Percentiles rank a stretch among this genome's conserved stretches.
Evolutionary conservation across 1,140 invertebrate species (phyloP).

Genomic region (Drosophila biarmipes): DNA sequence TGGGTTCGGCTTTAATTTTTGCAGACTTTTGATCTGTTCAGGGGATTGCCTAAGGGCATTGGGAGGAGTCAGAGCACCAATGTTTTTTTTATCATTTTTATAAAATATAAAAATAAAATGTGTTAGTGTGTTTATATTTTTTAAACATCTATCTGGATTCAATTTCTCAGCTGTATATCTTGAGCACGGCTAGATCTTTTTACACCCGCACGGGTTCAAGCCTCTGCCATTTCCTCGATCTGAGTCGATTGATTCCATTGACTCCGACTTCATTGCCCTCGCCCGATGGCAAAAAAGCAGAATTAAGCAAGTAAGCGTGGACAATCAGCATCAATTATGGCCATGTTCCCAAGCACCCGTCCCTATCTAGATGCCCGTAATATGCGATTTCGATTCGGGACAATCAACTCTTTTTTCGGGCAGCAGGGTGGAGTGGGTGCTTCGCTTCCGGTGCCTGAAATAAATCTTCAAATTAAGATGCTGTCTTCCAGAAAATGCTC

Average conservation of each 20-base stretch:
- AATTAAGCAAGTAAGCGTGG: conserved; percentile 47
- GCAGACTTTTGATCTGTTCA: conserved; percentile 5
- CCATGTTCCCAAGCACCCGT: conserved; percentile 36
- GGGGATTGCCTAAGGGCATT: background rate
- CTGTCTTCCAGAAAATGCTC: conserved; percentile 70
- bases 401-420: conserved; percentile 58
- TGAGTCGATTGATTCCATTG: conserved; percentile 24
- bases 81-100: background rate
- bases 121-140: no score
- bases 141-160: no score
- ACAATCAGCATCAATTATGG: conserved; percentile 76
- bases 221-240: conserved; percentile 13
- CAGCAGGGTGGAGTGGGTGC: conserved; percentile 3
- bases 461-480: conserved; percentile 80
- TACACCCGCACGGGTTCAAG: background rate
- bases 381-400: conserved; percentile 51
- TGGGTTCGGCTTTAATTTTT: conserved; percentile 2
- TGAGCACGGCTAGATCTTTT: no score
- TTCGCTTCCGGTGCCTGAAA: conserved; percentile 76
- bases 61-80: background rate
- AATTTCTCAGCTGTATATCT: no score
- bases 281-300: conserved; percentile 4
- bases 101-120: no score
- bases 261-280: conserved; percentile 54
- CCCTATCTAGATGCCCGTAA: conserved; percentile 11